These are phyloP conservation scores for Ichneumon xanthorius DNA, from an alignment of 2,888 invertebrate species.

Conservation along the genomic window DNA sequence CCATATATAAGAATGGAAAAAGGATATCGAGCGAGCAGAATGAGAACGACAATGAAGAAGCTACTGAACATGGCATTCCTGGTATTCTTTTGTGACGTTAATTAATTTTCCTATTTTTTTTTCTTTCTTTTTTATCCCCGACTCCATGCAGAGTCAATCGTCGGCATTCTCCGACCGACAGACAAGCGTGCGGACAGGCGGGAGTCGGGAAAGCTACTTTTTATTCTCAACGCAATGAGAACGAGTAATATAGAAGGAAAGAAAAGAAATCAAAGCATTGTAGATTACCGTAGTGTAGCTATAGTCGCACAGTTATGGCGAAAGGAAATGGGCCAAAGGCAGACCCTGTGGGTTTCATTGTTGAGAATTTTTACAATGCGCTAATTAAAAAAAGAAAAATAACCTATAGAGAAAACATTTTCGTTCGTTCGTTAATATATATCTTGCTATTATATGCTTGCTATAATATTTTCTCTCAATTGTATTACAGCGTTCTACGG, in stretches of 20 bases:
- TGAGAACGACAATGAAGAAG: conserved; percentile 14
- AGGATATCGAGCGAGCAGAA: not conserved
- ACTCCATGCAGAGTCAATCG: conserved; percentile 10
- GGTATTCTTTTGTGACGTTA: conserved; percentile 39
- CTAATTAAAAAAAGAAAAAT: conserved; percentile 64
- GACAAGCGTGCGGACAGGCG: conserved; percentile 17
- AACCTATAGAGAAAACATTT: conserved; percentile 26
- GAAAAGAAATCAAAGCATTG: conserved; percentile 8
- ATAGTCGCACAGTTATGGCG: conserved; percentile 33
- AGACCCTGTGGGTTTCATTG: conserved; percentile 57
- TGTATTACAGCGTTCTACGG: not conserved
- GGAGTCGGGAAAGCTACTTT: conserved; percentile 22
- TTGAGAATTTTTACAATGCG: conserved; percentile 57
- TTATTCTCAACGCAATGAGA: conserved; percentile 27
- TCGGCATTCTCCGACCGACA: conserved; percentile 20
- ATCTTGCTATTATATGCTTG: not conserved
- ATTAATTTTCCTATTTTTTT: conserved; percentile 40
- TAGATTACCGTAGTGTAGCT: not conserved
- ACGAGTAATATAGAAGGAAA: conserved; percentile 19
- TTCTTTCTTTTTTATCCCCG: not conserved
- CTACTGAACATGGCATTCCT: not conserved
- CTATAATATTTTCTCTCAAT: not conserved
- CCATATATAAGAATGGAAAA: not conserved
- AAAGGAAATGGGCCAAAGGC: conserved; percentile 57
- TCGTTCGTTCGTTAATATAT: conserved; percentile 36